Evolutionary conservation across 2,113 vertebrate genomes (phyloP), one percentile per base, ranked within the genome.

Genomic region (Lamprologus sp.): DNA sequence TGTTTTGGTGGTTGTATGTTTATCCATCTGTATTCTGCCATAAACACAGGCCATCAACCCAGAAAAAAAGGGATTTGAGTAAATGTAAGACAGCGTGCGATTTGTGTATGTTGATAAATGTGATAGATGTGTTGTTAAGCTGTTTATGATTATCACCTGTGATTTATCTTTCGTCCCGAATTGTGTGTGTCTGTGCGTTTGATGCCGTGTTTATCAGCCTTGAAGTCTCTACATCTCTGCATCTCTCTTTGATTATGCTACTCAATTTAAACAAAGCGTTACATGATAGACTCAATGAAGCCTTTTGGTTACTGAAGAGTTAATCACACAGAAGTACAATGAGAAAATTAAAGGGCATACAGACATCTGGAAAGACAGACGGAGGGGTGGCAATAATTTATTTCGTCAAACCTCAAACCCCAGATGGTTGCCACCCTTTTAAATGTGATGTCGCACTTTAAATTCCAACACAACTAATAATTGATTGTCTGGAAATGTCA

Each of bases 361-460:
- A 82, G 87, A 73, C 92, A 93, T 93, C 93, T 93, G 92, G 90
- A 92, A 90, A 91, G 90, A 90, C 91, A 94, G 90, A 94, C 81
- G 86, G 89, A 86, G 79, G 35, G 81, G n/a, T 84, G 83, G 90
- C 79, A 92, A 94, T 94, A 89, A 92, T 93, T 92, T 75, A 92
- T 94, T 94, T 91, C 5, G n/a, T 92, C 79, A 86, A 86, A 88
- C 84, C 87, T 86, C 86, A 85, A 89, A 83, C 79, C 82, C 80
- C 91, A 93, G 92, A 92, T 93, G 90, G 88, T 87, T 89, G 60
- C 68, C 90, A 92, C 79, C 82, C 85, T 86, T 93, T 92, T 82
- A 91, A 90, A 92, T 90, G 82, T 89, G 85, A 90, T 86, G 88
- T 88, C 35, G 73, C 86, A 87, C 79, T 93, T 88, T 81, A 92